Evolutionary conservation across 1,140 invertebrate species (phyloP).

Genomic region (Rhopalosiphum maidis): DNA sequence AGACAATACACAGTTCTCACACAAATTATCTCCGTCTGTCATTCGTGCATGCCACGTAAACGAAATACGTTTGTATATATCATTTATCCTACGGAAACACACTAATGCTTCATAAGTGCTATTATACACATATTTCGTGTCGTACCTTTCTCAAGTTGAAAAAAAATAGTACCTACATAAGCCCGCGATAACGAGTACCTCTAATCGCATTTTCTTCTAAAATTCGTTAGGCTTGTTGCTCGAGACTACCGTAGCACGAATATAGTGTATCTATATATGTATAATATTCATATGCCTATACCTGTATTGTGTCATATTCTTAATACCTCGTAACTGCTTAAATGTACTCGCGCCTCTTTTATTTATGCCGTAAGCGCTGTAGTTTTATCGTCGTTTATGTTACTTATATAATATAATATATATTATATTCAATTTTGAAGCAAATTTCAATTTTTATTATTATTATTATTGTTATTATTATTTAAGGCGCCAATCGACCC

Average conservation of each 20-base stretch:
- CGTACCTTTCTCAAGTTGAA: not conserved
- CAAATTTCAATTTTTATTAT: constrained; percentile 18
- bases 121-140: constrained; percentile 40
- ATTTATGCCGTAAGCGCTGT: not conserved
- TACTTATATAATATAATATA: not conserved
- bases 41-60: constrained; percentile 30
- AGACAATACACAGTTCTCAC: constrained; percentile 23
- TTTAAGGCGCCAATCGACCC: constrained; percentile 38
- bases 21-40: constrained; percentile 32
- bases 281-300: not conserved
- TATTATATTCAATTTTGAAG: not conserved
- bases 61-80: constrained; percentile 29
- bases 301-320: not conserved
- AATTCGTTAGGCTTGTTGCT: not conserved
- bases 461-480: constrained; percentile 16
- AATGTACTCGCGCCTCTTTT: not conserved
- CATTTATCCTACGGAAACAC: constrained; percentile 6
- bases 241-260: not conserved
- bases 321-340: not conserved
- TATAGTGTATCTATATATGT: not conserved
- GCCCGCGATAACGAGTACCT: not conserved
- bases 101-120: constrained; percentile 27
- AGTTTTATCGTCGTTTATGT: not conserved
- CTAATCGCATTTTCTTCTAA: constrained; percentile 11
- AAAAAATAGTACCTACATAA: constrained; percentile 12